A percentile compares a stretch with the other conserved stretches of the same genome.
phyloP scores from a whole-genome alignment of 2,113 vertebrate genomes.

The Laterallus jamaicensis region DNA sequence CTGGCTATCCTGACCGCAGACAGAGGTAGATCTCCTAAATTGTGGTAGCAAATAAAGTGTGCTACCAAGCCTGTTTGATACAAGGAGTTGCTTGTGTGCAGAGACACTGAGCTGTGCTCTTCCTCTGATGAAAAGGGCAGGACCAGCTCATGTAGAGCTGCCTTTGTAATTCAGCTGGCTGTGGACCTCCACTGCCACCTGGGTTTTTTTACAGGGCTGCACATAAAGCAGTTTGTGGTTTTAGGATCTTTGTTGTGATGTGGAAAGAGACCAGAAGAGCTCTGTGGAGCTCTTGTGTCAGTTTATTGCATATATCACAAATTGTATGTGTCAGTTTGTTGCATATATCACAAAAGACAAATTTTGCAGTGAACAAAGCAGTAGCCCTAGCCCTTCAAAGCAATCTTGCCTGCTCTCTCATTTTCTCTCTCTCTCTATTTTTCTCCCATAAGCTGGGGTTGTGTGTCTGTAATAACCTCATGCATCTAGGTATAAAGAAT shows the following conservation, averaged over 20 bases:
- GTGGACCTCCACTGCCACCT: not conserved
- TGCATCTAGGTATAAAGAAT: not conserved
- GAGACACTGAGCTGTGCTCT: too few species aligned
- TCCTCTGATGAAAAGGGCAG: not conserved
- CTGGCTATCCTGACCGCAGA: fast-evolving
- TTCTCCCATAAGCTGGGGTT: not conserved
- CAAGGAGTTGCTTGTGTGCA: not conserved
- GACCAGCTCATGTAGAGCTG: not conserved
- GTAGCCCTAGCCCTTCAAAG: not conserved
- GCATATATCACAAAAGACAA: not conserved
- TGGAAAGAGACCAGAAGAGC: not conserved
- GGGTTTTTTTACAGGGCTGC: not conserved
- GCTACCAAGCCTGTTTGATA: not conserved
- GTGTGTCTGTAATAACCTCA: not conserved
- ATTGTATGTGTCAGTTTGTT: not conserved
- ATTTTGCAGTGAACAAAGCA: not conserved
- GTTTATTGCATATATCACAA: not conserved
- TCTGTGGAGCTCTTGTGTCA: not conserved
- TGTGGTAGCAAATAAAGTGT: not conserved
- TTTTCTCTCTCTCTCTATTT: not conserved
- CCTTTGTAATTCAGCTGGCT: not conserved
- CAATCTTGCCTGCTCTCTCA: not conserved
- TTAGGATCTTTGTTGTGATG: not conserved
- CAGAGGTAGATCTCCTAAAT: not conserved
- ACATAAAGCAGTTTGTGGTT: not conserved